These are phyloP conservation scores for Leptinotarsa defecta DNA, from an alignment of 1,140 invertebrate species.

Conservation along the genomic window DNA sequence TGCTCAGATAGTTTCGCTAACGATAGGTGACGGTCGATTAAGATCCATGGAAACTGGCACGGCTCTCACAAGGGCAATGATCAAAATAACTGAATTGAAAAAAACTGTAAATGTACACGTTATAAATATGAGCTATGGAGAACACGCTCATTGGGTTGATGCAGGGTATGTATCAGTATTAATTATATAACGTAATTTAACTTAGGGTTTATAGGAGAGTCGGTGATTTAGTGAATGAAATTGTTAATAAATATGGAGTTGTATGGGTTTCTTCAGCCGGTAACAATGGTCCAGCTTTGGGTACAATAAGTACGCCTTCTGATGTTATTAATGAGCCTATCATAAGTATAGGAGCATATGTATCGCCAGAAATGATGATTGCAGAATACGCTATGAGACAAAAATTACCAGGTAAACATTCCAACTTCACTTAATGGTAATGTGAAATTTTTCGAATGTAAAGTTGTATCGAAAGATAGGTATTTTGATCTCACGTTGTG, in stretches of 20 bases:
- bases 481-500: no score
- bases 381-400: constrained; percentile 91
- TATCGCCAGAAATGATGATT: constrained; percentile 96
- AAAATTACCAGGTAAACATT: constrained; percentile 65
- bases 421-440: no score
- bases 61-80: constrained; percentile 87
- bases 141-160: constrained; percentile 88
- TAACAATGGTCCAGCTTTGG: constrained; percentile 92
- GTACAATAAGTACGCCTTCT: constrained; percentile 91
- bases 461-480: no score
- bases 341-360: constrained; percentile 94
- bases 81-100: constrained; percentile 77
- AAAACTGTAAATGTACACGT: constrained; percentile 74
- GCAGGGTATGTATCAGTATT: constrained; percentile 70
- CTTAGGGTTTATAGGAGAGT: constrained; percentile 66
- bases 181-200: not conserved
- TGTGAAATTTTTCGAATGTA: no score
- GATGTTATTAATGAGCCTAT: constrained; percentile 81
- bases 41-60: constrained; percentile 96
- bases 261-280: constrained; percentile 91
- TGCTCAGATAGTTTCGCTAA: constrained; percentile 92
- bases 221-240: constrained; percentile 83
- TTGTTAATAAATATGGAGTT: constrained; percentile 91
- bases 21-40: constrained; percentile 86
- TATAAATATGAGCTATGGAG: constrained; percentile 98